Conservation (phyloP, 2,797 vertebrate species). For the Crypturellus tataupa region DNA sequence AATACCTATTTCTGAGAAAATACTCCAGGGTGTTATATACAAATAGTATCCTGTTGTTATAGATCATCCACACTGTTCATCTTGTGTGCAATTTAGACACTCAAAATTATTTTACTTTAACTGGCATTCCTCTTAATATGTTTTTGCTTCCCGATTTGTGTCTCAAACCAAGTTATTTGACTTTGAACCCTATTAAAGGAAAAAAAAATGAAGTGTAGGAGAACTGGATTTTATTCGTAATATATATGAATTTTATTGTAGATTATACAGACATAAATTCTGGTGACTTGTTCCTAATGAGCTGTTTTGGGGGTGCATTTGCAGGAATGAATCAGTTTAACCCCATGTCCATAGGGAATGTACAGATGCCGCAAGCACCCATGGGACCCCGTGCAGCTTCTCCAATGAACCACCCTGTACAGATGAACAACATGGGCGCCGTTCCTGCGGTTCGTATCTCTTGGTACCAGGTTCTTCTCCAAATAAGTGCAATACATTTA, state of each 20-base stretch:
- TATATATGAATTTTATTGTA: not conserved
- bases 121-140: not conserved
- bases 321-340: slow-evolving; percentile 96
- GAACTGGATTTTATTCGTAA: not conserved
- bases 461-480: not conserved
- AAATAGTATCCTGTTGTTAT: not conserved
- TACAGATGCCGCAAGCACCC: slow-evolving; percentile 90
- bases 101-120: not conserved
- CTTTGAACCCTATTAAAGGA: not conserved
- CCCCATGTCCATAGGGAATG: slow-evolving; percentile 91
- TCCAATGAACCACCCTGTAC: slow-evolving; percentile 94
- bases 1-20: slow-evolving; percentile 3
- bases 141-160: not conserved
- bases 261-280: not conserved
- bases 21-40: not conserved
- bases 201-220: not conserved
- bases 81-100: not conserved
- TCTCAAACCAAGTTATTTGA: not conserved
- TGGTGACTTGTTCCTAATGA: slow-evolving; percentile 71
- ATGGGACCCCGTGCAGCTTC: slow-evolving; percentile 92
- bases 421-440: slow-evolving; percentile 93
- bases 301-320: slow-evolving; percentile 76
- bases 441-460: slow-evolving; percentile 88
- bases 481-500: not conserved
- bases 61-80: not conserved